Evolutionary conservation across 1,140 invertebrate genomes (phyloP).

Genomic region (Drosophila truncata): DNA sequence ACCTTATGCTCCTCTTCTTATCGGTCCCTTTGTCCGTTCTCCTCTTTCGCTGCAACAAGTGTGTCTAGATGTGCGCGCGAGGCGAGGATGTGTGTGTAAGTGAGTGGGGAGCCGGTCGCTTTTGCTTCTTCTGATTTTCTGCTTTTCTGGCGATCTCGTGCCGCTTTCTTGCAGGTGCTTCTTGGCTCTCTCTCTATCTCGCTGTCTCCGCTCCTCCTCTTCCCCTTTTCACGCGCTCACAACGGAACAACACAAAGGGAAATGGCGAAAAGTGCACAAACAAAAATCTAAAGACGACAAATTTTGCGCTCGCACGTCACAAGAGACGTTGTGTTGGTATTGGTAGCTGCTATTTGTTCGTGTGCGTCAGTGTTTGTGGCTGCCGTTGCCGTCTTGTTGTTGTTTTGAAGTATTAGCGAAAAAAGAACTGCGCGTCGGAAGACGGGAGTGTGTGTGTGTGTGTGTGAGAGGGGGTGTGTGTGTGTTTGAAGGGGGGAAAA

Average conservation of each 20-base stretch:
- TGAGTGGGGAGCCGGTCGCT: constrained; percentile 49
- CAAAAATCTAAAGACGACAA: constrained; percentile 54
- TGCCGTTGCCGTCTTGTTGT: constrained; percentile 24
- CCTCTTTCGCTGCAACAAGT: constrained; percentile 68
- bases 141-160: constrained; percentile 61
- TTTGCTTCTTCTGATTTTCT: constrained; percentile 32
- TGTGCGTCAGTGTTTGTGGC: constrained; percentile 30
- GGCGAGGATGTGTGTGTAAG: constrained; percentile 21
- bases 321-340: constrained; percentile 37
- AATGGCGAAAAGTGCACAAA: constrained; percentile 57
- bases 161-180: constrained; percentile 56
- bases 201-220: not conserved
- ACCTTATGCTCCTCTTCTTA: constrained; percentile 5
- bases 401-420: constrained; percentile 70
- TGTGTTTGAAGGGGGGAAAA: constrained; percentile 31
- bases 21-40: constrained; percentile 17
- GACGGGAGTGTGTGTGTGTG: constrained; percentile 12
- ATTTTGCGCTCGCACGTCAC: constrained; percentile 53
- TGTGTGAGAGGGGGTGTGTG: constrained; percentile 3
- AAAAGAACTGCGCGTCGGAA: constrained; percentile 72
- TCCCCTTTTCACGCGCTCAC: constrained; percentile 4
- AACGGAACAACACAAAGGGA: constrained; percentile 38
- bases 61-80: constrained; percentile 43
- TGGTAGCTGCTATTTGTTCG: constrained; percentile 35
- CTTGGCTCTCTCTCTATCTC: constrained; percentile 17